A percentile compares a stretch with the other conserved stretches of the same genome.
phyloP scores from a whole-genome alignment of 2,888 invertebrate genomes.

The Blera fallax region DNA sequence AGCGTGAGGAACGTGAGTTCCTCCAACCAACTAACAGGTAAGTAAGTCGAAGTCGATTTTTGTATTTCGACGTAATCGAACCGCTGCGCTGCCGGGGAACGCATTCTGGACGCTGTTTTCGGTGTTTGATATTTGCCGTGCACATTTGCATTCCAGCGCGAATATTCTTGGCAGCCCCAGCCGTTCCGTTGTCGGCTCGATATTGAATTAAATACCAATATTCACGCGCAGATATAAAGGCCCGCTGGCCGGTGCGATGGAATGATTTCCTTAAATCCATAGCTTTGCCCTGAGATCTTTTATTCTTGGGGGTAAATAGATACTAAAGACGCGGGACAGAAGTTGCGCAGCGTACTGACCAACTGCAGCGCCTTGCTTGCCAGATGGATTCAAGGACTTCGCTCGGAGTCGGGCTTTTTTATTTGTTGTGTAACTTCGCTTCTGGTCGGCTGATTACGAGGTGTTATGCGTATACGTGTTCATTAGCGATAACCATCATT shows the following conservation, averaged over 20 bases:
- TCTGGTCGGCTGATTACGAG: slow-evolving; percentile 68
- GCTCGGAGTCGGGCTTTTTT: background rate
- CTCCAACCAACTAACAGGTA: background rate
- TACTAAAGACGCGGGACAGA: background rate
- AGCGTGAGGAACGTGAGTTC: slow-evolving; percentile 63
- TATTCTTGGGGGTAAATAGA: background rate
- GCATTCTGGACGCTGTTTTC: slow-evolving; percentile 66
- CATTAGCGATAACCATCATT: slow-evolving; percentile 73
- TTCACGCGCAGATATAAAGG: slow-evolving; percentile 66
- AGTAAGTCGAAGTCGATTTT: slow-evolving; percentile 36
- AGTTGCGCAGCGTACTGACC: slow-evolving; percentile 6
- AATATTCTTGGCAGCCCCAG: slow-evolving; percentile 30
- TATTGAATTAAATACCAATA: slow-evolving; percentile 72
- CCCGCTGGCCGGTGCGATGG: slow-evolving; percentile 29
- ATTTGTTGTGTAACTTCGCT: background rate
- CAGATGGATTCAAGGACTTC: slow-evolving; percentile 59
- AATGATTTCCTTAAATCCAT: slow-evolving; percentile 57
- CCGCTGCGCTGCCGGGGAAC: slow-evolving; percentile 26
- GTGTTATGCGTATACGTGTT: slow-evolving; percentile 73
- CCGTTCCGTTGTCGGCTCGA: slow-evolving; percentile 36
- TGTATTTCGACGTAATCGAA: slow-evolving; percentile 26
- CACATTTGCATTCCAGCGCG: slow-evolving; percentile 70
- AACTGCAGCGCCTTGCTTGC: slow-evolving; percentile 14
- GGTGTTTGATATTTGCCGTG: slow-evolving; percentile 71
- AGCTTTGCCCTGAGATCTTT: slow-evolving; percentile 6